Evolutionary conservation across 53 echinoderm and acorn worm genomes (phyloP), one percentile per base, ranked within the genome.

Genomic region (Paracentrotus lividus): DNA sequence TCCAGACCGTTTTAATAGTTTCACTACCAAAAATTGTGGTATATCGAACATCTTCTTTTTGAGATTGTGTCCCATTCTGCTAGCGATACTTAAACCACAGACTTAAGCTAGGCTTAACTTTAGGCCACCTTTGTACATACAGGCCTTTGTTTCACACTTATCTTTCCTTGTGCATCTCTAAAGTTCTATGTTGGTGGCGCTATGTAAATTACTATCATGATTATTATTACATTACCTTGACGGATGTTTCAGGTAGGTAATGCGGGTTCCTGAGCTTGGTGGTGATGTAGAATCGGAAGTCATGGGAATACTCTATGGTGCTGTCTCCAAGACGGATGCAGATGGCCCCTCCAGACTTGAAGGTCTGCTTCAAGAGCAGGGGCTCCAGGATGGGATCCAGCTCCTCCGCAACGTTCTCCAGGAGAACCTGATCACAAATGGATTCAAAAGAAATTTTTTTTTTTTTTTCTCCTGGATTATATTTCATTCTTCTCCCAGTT

Each of bases 261-360:
- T 99, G 99, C 14, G 99, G 99, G 81, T 99, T 99, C 76, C 99
- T 96, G 43, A 99, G 96, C 91, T 99, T 99, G 6, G 99, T 99
- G 13, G 99, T 99, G 92, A 99, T 95, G 94, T 99, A 99, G 94
- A 99, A 99, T 29, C 97, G 85, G 94, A 99, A 99, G 90, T 99
- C 99, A 33, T 99, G 99, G 23, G 99, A 99, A 69, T 99, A 99
- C 86, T 99, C 99, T 18, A 99, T 99, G 94, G 99, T 99, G 81
- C 99, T 99, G 93, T 99, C 99, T 54, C 99, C 99, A 2, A 99
- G 96, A 34, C 99, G 94, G 86, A 99, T 99, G 86, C 99, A 99
- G 85, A 99, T 96, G 61, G 92, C 92, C 31, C 99, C 99, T 27
- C 99, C 99, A 59, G 97, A 97, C 86, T 99, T 99, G 91, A 99